Evolutionary conservation across 2,113 vertebrate species (phyloP).

Genomic region (Abramis brama): DNA sequence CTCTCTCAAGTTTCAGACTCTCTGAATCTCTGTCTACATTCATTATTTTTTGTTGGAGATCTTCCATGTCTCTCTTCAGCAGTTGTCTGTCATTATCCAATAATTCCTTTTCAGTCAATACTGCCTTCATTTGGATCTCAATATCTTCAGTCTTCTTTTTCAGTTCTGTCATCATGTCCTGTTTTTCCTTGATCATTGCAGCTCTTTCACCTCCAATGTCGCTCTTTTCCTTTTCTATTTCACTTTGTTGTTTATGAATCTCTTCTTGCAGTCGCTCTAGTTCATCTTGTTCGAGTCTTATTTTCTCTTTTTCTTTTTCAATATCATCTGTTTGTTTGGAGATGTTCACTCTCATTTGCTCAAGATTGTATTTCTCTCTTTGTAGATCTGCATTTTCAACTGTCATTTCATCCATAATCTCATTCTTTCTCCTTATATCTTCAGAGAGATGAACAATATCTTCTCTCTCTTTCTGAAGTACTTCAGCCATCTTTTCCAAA

Average conservation of each 20-base stretch:
- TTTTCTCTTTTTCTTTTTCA: slow-evolving; percentile 7
- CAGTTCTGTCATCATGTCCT: not conserved
- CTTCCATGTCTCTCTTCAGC: not conserved
- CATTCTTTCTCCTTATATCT: not conserved
- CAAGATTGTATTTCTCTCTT: not conserved
- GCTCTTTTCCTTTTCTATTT: not conserved
- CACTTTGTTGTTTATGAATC: not conserved
- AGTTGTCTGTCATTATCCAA: not conserved
- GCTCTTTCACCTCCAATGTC: not conserved
- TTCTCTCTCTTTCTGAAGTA: slow-evolving; percentile 6
- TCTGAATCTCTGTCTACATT: not conserved
- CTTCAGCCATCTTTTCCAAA: slow-evolving; percentile 14
- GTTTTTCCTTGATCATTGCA: not conserved
- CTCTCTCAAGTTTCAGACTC: not conserved
- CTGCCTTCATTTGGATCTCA: not conserved
- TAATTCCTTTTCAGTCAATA: not conserved
- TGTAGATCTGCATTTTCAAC: not conserved
- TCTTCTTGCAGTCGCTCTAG: not conserved
- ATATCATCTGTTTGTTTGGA: not conserved
- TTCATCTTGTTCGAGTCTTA: not conserved
- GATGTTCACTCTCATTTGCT: slow-evolving; percentile 22
- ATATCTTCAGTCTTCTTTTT: not conserved
- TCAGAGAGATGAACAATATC: not conserved
- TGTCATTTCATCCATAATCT: not conserved
- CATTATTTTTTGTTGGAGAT: not conserved